A percentile compares a stretch with the other conserved stretches of the same genome.
phyloP scores from a whole-genome alignment of 2,113 vertebrate species.

The Chrysemys picta region DNA sequence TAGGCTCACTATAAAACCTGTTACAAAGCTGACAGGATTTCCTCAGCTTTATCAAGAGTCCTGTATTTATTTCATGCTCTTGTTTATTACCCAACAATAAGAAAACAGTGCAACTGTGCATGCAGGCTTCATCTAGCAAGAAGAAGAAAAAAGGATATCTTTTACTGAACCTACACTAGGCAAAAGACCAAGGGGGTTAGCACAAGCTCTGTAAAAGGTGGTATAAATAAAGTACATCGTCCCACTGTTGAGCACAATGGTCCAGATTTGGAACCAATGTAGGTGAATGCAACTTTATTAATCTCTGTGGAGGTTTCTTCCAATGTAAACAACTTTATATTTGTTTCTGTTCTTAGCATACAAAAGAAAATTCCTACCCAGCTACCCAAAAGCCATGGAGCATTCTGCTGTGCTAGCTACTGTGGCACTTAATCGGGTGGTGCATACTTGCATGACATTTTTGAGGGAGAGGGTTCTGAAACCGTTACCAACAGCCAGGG shows the following conservation, averaged over 20 bases:
- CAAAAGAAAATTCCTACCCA: not conserved
- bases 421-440: not conserved
- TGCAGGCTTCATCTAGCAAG: not conserved
- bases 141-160: not conserved
- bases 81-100: not conserved
- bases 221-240: not conserved
- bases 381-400: not conserved
- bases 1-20: not conserved
- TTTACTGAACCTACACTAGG: not conserved
- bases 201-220: not conserved
- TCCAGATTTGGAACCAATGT: not conserved
- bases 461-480: not conserved
- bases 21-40: not conserved
- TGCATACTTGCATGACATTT: fast-evolving
- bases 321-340: not conserved
- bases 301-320: not conserved
- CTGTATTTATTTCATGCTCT: not conserved
- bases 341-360: not conserved
- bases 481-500: not conserved
- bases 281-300: fast-evolving
- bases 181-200: not conserved
- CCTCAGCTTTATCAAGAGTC: not conserved
- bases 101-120: fast-evolving
- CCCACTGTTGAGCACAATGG: fast-evolving
- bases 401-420: not conserved